phyloP scores from a whole-genome alignment of 2,888 invertebrate species.

The Clusia tigrina region DNA sequence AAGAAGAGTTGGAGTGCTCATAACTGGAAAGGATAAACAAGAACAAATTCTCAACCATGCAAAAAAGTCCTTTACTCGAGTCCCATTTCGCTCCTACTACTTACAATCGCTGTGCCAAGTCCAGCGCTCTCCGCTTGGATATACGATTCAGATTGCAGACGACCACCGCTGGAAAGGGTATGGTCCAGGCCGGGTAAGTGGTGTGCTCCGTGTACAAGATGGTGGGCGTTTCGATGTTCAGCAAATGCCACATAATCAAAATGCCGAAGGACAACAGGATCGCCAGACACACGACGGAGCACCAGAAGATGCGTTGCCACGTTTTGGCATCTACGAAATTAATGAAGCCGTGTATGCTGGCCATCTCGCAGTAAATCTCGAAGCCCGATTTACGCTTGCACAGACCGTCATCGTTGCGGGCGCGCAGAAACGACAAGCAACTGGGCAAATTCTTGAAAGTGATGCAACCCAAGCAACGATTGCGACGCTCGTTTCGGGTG shows the following conservation, averaged over 20 bases:
- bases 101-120: conserved; percentile 61
- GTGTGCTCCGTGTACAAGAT: conserved; percentile 67
- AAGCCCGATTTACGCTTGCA: conserved; percentile 54
- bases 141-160: conserved; percentile 67
- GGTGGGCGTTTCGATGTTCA: conserved; percentile 68
- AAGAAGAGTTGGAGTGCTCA: conserved; percentile 9
- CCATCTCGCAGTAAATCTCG: conserved; percentile 57
- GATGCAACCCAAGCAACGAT: background rate
- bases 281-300: conserved; percentile 66
- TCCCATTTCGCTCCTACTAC: conserved; percentile 38
- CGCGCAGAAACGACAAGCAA: conserved; percentile 43
- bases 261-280: conserved; percentile 66
- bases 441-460: conserved; percentile 16
- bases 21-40: background rate
- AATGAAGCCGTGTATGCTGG: conserved; percentile 57
- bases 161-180: conserved; percentile 68
- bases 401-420: conserved; percentile 49
- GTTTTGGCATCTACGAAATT: conserved; percentile 51
- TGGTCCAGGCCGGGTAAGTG: conserved; percentile 65
- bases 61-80: background rate
- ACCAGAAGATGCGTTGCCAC: conserved; percentile 66
- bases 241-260: conserved; percentile 67
- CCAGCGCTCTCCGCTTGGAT: conserved; percentile 58
- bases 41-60: background rate
- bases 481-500: background rate